Evolutionary conservation across 2,888 invertebrate genomes (phyloP).

Genomic region (Diplolepis rosae): DNA sequence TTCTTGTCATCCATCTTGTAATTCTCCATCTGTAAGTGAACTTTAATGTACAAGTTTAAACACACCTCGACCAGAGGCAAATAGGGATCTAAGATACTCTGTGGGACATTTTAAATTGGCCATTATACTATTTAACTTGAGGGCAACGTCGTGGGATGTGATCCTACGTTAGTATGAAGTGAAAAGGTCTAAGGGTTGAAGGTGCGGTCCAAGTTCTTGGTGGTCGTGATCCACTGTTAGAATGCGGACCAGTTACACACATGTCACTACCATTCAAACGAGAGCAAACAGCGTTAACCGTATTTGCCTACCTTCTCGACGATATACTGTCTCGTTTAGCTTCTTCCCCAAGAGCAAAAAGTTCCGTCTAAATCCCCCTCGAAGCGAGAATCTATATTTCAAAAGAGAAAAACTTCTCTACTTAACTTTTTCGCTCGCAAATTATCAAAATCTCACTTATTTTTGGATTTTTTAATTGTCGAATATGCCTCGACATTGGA

Average conservation of each 20-base stretch:
- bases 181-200: constrained; percentile 55
- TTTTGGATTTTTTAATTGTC: background rate
- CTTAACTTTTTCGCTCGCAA: constrained; percentile 39
- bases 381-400: background rate
- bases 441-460: constrained; percentile 35
- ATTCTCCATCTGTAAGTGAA: constrained; percentile 43
- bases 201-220: constrained; percentile 49
- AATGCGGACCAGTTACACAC: constrained; percentile 52
- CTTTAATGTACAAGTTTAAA: constrained; percentile 55
- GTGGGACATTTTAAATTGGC: constrained; percentile 73
- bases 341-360: background rate
- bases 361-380: background rate
- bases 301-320: constrained; percentile 69
- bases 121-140: constrained; percentile 74
- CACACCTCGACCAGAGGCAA: constrained; percentile 63
- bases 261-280: constrained; percentile 65
- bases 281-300: constrained; percentile 70
- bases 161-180: constrained; percentile 52
- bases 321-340: constrained; percentile 63
- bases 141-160: constrained; percentile 57
- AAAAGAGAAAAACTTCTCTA: background rate
- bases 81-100: constrained; percentile 70
- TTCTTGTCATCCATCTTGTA: constrained; percentile 51
- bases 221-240: constrained; percentile 42
- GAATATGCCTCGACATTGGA: constrained; percentile 42